Percentiles rank a stretch among this genome's conserved stretches.
Conservation (phyloP, 2,797 vertebrate species). For the Vultur gryphus region DNA sequence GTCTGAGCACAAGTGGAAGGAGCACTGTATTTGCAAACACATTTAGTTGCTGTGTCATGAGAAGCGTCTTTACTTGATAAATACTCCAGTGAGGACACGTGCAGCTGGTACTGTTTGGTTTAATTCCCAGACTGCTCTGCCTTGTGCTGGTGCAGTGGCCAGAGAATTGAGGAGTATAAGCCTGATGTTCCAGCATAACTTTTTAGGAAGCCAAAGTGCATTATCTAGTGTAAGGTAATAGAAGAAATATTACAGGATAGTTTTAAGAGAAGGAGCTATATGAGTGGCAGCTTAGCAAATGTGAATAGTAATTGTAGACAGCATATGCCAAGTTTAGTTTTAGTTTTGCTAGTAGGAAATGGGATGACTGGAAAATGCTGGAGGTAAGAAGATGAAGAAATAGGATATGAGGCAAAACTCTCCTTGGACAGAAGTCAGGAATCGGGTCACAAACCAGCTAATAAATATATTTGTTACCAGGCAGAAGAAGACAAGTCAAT, state of each 20-base stretch:
- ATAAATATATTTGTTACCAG: neutral
- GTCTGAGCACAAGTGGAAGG: neutral
- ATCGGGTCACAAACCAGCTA: neutral
- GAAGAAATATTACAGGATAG: neutral
- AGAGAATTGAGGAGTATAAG: neutral
- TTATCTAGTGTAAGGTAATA: neutral
- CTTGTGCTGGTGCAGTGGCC: neutral
- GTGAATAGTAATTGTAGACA: neutral
- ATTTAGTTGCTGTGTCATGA: neutral
- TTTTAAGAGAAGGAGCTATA: neutral
- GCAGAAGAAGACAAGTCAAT: neutral
- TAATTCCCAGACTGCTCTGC: neutral
- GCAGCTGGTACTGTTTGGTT: neutral
- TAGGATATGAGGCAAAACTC: neutral
- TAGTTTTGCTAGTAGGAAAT: neutral
- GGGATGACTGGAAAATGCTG: neutral
- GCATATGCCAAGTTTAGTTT: neutral
- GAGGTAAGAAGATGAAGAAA: neutral
- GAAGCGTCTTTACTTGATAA: neutral
- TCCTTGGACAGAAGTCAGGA: neutral
- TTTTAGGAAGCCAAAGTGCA: neutral
- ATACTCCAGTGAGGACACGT: neutral
- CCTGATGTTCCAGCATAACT: neutral
- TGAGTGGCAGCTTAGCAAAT: neutral
- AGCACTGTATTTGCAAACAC: neutral